A percentile compares a stretch with the other conserved stretches of the same genome.
Evolutionary conservation across 2,797 vertebrate genomes (phyloP).

Genomic region (Typhlichthys eigenmanni): DNA sequence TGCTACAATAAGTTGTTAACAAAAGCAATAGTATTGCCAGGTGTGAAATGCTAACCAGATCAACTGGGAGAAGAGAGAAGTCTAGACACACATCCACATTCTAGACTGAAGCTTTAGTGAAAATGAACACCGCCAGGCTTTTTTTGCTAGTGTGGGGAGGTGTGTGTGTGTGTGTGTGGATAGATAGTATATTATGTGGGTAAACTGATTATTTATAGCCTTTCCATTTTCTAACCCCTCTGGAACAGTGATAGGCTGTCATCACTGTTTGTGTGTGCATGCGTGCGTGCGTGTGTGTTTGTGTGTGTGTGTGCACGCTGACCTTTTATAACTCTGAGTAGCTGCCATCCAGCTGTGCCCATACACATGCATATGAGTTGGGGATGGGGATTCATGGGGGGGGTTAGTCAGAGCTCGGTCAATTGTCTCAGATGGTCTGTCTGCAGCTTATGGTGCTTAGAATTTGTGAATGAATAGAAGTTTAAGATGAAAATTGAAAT

Average conservation of each 20-base stretch:
- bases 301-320: not conserved
- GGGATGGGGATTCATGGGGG: not conserved
- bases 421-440: not conserved
- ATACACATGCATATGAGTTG: not conserved
- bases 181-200: too few species aligned
- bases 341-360: not conserved
- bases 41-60: too few species aligned
- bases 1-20: too few species aligned
- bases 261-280: not conserved
- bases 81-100: too few species aligned
- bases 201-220: not conserved
- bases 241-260: not conserved
- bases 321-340: slow-evolving; percentile 13
- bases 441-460: not conserved
- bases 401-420: not conserved
- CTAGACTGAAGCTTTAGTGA: too few species aligned
- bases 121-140: too few species aligned
- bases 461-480: not conserved
- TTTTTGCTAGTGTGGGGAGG: not conserved
- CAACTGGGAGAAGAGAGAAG: too few species aligned
- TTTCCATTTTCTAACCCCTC: too few species aligned
- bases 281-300: not conserved
- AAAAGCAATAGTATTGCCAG: too few species aligned
- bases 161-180: not conserved
- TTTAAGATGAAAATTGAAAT: not conserved